Evolutionary conservation across 2,797 vertebrate species (phyloP).

Genomic region (Myoxocephalus aenaeus): DNA sequence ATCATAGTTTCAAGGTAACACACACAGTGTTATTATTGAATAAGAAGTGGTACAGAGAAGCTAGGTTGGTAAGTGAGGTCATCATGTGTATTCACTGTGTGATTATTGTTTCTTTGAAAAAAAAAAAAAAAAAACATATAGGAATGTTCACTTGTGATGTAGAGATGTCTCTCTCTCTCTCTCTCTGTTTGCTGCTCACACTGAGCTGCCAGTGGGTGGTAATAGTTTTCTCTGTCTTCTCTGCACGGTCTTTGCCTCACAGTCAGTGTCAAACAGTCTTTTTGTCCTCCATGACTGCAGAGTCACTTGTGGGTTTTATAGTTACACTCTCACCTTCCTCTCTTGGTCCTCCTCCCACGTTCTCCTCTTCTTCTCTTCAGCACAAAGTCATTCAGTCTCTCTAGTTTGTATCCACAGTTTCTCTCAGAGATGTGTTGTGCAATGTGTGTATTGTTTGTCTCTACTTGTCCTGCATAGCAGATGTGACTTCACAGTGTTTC

Average conservation of each 20-base stretch:
- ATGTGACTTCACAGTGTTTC: not conserved
- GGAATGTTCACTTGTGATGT: not conserved
- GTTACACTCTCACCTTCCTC: constrained; percentile 10
- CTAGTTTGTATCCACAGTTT: not conserved
- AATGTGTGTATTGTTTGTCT: not conserved
- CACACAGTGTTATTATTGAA: too few relatives aligned
- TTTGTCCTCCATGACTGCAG: constrained; percentile 32
- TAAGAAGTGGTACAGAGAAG: too few relatives aligned
- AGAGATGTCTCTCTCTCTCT: not conserved
- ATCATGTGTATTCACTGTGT: too few relatives aligned
- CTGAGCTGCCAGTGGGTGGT: constrained; percentile 49
- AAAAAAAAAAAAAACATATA: too few relatives aligned
- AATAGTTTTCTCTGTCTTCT: constrained; percentile 32
- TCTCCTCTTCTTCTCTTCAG: constrained; percentile 23
- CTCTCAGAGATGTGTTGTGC: not conserved
- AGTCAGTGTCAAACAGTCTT: constrained; percentile 18
- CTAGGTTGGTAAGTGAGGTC: too few relatives aligned
- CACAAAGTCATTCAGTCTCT: constrained; percentile 58
- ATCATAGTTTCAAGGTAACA: too few relatives aligned
- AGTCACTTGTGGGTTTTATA: constrained; percentile 12
- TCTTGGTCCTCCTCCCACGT: constrained; percentile 30
- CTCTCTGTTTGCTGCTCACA: constrained; percentile 42
- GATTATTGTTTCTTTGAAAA: too few relatives aligned
- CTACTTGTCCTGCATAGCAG: constrained; percentile 3
- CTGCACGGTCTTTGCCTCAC: constrained; percentile 24